Percentiles rank a stretch among this genome's conserved stretches.
phyloP scores from a whole-genome alignment of 2,797 vertebrate genomes.

The Lindbergichthys nudifrons region DNA sequence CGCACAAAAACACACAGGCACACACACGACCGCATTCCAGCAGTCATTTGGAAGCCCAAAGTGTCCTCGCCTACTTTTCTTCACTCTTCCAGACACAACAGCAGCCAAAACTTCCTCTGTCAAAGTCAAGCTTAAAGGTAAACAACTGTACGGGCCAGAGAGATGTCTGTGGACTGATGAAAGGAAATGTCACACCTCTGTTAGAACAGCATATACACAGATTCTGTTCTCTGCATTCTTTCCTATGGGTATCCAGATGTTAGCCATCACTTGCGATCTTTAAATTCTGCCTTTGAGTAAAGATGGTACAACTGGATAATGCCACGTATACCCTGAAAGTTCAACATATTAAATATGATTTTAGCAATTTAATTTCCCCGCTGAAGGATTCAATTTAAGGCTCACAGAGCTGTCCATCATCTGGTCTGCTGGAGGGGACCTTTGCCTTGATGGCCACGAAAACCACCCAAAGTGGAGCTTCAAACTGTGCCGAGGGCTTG shows the following conservation, averaged over 20 bases:
- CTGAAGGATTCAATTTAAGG: constrained; percentile 9
- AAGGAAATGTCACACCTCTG: constrained; percentile 60
- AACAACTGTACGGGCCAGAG: constrained; percentile 60
- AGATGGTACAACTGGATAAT: not conserved
- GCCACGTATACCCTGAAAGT: not conserved
- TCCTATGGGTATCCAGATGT: constrained; percentile 66
- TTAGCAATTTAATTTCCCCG: constrained; percentile 5
- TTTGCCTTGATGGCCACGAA: constrained; percentile 69
- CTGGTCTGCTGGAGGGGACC: constrained; percentile 57
- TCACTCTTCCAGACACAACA: constrained; percentile 79
- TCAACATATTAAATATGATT: not conserved
- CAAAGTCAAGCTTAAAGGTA: constrained; percentile 62
- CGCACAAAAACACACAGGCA: constrained; percentile 49
- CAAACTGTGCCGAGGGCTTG: constrained; percentile 78
- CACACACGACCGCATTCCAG: constrained; percentile 73
- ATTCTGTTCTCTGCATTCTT: constrained; percentile 44
- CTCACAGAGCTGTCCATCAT: constrained; percentile 62
- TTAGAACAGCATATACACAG: constrained; percentile 41
- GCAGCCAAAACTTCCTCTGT: constrained; percentile 65
- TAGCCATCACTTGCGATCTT: constrained; percentile 1
- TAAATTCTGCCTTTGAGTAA: not conserved
- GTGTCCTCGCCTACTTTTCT: constrained; percentile 73
- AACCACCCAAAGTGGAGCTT: constrained; percentile 83
- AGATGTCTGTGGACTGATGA: constrained; percentile 50
- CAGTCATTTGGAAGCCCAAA: constrained; percentile 50